These are phyloP conservation scores for Hydrolagus colliei DNA, from an alignment of 2,797 vertebrate genomes.

Conservation along the genomic window DNA sequence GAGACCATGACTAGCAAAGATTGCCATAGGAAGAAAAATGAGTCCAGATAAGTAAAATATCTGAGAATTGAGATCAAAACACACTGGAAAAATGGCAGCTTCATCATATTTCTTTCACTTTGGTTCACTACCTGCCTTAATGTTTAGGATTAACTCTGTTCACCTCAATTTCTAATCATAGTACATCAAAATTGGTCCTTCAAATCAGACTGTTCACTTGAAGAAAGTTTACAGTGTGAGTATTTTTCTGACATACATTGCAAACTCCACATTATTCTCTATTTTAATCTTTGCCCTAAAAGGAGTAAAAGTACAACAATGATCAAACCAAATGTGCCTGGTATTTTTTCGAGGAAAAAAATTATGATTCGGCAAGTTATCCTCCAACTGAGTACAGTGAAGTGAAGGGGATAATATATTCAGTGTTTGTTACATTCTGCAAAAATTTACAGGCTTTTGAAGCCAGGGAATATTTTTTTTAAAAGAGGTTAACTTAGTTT, in stretches of 20 bases:
- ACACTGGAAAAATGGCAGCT: not conserved
- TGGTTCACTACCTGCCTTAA: not conserved
- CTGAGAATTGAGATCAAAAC: conserved; percentile 5
- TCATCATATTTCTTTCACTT: not conserved
- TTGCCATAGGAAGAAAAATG: conserved; percentile 4
- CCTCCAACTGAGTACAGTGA: not conserved
- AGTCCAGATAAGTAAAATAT: conserved; percentile 10
- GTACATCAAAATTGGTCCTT: not conserved
- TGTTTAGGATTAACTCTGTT: conserved; percentile 6
- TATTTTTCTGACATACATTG: not conserved
- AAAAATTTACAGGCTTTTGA: not conserved
- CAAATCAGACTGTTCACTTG: conserved; percentile 2
- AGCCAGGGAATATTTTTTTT: not conserved
- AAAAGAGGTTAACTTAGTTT: conserved; percentile 6
- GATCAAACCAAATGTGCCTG: not conserved
- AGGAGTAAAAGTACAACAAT: not conserved
- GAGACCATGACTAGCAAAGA: conserved; percentile 23
- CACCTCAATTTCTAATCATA: conserved; percentile 24
- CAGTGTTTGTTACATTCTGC: not conserved
- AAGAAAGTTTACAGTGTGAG: conserved; percentile 6
- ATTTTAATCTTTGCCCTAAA: not conserved
- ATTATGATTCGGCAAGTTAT: not conserved
- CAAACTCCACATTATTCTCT: not conserved
- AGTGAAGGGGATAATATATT: not conserved
- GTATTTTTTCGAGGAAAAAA: not conserved